Conservation (phyloP, 2,888 invertebrate species). For the Cryptus armator region DNA sequence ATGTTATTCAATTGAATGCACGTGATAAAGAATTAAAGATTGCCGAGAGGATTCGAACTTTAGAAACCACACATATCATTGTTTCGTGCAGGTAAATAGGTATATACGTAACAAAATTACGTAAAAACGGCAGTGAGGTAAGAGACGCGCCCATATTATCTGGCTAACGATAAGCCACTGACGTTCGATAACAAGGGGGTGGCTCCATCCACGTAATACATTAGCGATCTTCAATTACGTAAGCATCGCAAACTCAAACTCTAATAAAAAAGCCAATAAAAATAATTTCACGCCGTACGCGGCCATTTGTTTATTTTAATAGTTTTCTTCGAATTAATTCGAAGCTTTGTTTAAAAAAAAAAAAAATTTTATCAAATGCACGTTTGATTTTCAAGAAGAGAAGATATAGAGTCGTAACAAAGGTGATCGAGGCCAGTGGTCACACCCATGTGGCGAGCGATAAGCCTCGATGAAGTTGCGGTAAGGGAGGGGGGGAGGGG, state of each 20-base stretch:
- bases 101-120: constrained; percentile 6
- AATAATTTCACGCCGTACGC: neutral
- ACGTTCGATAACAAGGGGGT: constrained; percentile 42
- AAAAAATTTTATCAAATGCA: neutral
- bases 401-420: constrained; percentile 9
- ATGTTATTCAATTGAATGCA: neutral
- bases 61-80: neutral
- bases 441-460: constrained; percentile 69
- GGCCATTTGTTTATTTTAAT: neutral
- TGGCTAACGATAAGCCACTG: constrained; percentile 43
- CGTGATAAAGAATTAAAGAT: neutral
- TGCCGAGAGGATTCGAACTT: too few relatives aligned
- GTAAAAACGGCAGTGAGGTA: constrained; percentile 8
- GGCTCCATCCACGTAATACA: constrained; percentile 48
- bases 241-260: neutral
- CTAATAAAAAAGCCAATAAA: neutral
- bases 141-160: constrained; percentile 31
- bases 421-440: constrained; percentile 57
- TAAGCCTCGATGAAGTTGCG: constrained; percentile 59
- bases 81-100: neutral
- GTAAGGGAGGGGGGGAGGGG: constrained; percentile 40
- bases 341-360: neutral
- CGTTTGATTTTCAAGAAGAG: constrained; percentile 15
- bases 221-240: constrained; percentile 17
- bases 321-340: neutral